A percentile compares a stretch with the other conserved stretches of the same genome.
These are phyloP conservation scores for Chaitophorus viminalis DNA, from an alignment of 2,888 invertebrate genomes.

Conservation along the genomic window DNA sequence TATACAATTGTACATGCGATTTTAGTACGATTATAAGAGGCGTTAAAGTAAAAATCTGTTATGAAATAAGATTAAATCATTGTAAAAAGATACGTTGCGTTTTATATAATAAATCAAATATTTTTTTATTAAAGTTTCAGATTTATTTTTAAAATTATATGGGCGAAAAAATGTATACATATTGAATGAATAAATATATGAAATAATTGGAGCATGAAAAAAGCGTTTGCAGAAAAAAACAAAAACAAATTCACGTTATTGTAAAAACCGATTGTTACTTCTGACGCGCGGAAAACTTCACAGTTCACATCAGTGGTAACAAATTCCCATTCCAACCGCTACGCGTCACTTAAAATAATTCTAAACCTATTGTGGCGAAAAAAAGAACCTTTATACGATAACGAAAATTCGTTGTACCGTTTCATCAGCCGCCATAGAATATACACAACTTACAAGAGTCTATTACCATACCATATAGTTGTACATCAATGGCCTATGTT, in stretches of 20 bases:
- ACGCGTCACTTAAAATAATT: not conserved
- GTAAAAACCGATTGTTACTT: not conserved
- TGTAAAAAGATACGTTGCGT: not conserved
- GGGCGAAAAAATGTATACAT: not conserved
- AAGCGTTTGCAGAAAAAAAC: not conserved
- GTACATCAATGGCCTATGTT: not conserved
- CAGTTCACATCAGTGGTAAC: not conserved
- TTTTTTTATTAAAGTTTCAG: not conserved
- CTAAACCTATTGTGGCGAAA: not conserved
- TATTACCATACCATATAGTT: not conserved
- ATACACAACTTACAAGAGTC: not conserved
- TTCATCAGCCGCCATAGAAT: not conserved
- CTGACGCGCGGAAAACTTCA: not conserved
- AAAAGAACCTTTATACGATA: not conserved
- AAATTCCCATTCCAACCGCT: not conserved
- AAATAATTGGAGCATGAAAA: not conserved
- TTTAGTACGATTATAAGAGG: not conserved
- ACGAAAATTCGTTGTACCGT: not conserved
- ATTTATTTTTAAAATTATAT: not conserved
- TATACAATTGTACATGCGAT: not conserved
- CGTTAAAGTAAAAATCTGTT: not conserved
- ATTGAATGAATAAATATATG: not conserved
- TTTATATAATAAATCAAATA: not conserved
- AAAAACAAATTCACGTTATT: not conserved
- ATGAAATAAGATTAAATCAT: not conserved